Conservation (phyloP, 2,888 invertebrate genomes). For the Drosophila borborema region DNA sequence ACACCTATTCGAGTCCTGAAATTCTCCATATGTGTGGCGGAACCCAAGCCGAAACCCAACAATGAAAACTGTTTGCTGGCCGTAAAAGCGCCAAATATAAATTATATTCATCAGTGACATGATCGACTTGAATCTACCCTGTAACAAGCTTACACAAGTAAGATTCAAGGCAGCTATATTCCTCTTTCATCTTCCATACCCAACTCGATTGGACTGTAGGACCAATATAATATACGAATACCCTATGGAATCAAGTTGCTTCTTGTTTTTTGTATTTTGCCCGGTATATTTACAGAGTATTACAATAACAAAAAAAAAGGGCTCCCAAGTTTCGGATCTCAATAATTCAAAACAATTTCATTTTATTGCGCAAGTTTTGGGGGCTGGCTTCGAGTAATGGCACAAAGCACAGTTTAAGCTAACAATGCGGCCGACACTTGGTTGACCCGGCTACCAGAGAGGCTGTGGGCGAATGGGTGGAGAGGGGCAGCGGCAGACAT, state of each 20-base stretch:
- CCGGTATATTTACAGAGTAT: background rate
- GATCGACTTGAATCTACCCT: conserved; percentile 3
- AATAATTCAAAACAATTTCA: conserved; percentile 81
- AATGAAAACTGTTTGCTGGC: conserved; percentile 41
- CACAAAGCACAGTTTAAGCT: conserved; percentile 71
- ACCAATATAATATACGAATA: background rate
- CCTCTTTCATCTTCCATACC: background rate
- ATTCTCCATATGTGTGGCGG: conserved; percentile 36
- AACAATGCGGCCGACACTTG: conserved; percentile 46
- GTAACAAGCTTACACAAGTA: background rate
- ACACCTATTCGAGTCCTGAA: conserved; percentile 63
- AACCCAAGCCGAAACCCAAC: conserved; percentile 23
- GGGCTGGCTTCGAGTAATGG: conserved; percentile 27
- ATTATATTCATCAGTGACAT: conserved; percentile 65
- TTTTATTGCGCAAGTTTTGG: conserved; percentile 68
- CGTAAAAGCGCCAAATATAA: conserved; percentile 72
- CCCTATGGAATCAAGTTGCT: background rate
- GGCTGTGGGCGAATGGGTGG: background rate
- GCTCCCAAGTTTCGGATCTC: conserved; percentile 64
- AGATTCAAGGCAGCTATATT: background rate
- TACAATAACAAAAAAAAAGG: background rate
- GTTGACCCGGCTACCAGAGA: conserved; percentile 52
- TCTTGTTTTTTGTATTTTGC: background rate
- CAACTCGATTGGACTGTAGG: background rate
- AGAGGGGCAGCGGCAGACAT: background rate